Percentiles rank a stretch among this genome's conserved stretches.
phyloP scores from a whole-genome alignment of 1,140 invertebrate species.

The Nymphalis io region DNA sequence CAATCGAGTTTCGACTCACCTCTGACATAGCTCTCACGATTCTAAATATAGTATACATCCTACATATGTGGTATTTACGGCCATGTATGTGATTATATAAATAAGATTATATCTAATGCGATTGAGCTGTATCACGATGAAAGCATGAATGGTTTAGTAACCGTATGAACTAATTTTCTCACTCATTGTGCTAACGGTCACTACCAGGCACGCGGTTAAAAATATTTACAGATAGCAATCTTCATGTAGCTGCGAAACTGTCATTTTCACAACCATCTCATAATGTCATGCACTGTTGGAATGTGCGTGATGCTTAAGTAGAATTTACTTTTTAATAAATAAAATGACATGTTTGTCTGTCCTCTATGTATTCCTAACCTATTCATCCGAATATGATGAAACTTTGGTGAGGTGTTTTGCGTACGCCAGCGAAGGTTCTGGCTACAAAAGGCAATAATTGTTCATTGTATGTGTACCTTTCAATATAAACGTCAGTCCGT shows the following conservation, averaged over 20 bases:
- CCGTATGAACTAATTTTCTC: not conserved
- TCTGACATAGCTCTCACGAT: constrained; percentile 22
- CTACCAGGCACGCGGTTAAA: not conserved
- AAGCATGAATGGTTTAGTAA: not conserved
- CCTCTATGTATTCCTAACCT: no score
- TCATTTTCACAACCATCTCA: not conserved
- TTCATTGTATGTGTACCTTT: no score
- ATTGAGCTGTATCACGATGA: not conserved
- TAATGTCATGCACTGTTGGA: not conserved
- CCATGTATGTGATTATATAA: constrained; percentile 3
- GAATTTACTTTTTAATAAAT: no score
- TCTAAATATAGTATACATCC: not conserved
- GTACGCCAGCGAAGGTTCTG: no score
- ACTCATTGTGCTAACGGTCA: not conserved
- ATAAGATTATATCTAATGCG: constrained; percentile 2
- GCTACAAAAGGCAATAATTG: no score
- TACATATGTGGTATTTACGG: constrained; percentile 1
- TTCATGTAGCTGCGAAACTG: not conserved
- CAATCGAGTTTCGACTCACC: constrained; percentile 19
- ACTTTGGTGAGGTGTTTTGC: no score
- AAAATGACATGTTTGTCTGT: no score
- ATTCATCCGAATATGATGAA: no score
- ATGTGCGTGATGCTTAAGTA: constrained; percentile 1
- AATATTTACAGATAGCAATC: not conserved
- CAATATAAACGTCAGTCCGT: no score